Base-by-base conservation (phyloP, 2,888 invertebrate genomes). In the Tortrix viridana region DNA sequence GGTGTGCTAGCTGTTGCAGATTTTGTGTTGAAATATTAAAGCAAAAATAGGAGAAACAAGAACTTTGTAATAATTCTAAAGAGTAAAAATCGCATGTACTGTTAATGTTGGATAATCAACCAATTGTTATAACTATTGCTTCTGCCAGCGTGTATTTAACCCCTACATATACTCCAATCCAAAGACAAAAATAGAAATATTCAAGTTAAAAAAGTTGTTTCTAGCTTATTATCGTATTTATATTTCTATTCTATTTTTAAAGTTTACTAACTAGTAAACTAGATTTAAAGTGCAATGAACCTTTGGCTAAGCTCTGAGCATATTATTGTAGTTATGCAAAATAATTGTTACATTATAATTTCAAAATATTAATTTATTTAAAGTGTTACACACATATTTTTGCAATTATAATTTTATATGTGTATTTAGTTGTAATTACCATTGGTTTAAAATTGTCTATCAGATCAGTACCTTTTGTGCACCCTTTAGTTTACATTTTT, bases 211-310 rank as follows among this genome's bases (percentile, higher is more conserved):
- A 60, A 59, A 65, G 65, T 62, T 66, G 62, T 75, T 72, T 69
- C 70, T 73, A 61, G 58, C 69, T 66, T 63, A 72, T 74, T 75
- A 73, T 68, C 77, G 73, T 68, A 69, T 72, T 71, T 79, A 71
- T 79, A 75, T 77, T 79, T 77, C 67, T 80, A 75, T 74, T 80
- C 67, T 80, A 75, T 78, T 80, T 74, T 78, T 74, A 79, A 71
- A 65, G 75, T 77, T 75, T 76, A 71, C 71, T 74, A 71, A 70
- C 72, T 73, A 74, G 71, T 70, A 77, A 71, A 74, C 73, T 74
- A 76, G 73, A 77, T 69, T 72, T 78, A 74, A 81, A 84, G 90
- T 91, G 90, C 90, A 91, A 91, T 90, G 83, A 85, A 81, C 75
- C 75, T 80, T 82, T 86, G 48, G 90, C 90, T 74, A 84, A 89